A percentile compares a stretch with the other conserved stretches of the same genome.
Evolutionary conservation across 2,888 invertebrate species (phyloP).

Genomic region (Emesis russula): DNA sequence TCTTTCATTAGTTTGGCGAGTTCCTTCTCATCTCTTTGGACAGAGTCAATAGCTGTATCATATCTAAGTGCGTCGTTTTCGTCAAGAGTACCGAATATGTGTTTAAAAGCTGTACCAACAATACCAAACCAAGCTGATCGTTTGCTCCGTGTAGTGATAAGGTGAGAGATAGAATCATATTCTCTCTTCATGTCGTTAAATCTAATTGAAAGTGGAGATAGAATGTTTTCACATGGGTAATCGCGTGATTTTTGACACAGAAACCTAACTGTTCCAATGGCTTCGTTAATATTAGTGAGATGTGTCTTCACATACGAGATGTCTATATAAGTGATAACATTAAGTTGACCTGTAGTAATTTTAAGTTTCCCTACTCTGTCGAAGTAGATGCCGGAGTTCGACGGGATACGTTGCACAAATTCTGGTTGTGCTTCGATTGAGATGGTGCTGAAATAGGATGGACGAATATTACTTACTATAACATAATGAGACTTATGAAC

Average conservation of each 20-base stretch:
- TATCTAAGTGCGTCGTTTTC: not conserved
- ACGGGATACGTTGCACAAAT: not conserved
- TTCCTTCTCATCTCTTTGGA: not conserved
- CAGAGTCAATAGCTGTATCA: not conserved
- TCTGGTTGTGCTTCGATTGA: not conserved
- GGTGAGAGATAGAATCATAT: not conserved
- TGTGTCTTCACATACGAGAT: not conserved
- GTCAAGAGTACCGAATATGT: constrained; percentile 7
- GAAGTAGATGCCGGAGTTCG: constrained; percentile 18
- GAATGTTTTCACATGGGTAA: not conserved
- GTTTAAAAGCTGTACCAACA: not conserved
- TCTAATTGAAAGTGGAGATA: not conserved
- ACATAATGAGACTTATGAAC: not conserved
- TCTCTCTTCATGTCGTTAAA: not conserved
- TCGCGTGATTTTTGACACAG: constrained; percentile 2
- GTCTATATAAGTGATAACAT: not conserved
- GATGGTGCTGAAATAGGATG: not conserved
- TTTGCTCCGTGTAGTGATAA: not conserved
- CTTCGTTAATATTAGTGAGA: not conserved
- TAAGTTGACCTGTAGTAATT: not conserved
- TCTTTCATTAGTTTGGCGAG: constrained; percentile 5
- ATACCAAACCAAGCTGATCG: not conserved
- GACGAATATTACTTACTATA: not conserved
- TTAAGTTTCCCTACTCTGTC: not conserved
- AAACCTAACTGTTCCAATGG: not conserved